These are phyloP conservation scores for Drosophila fulvimacula DNA, from an alignment of 2,888 invertebrate genomes.

Conservation along the genomic window DNA sequence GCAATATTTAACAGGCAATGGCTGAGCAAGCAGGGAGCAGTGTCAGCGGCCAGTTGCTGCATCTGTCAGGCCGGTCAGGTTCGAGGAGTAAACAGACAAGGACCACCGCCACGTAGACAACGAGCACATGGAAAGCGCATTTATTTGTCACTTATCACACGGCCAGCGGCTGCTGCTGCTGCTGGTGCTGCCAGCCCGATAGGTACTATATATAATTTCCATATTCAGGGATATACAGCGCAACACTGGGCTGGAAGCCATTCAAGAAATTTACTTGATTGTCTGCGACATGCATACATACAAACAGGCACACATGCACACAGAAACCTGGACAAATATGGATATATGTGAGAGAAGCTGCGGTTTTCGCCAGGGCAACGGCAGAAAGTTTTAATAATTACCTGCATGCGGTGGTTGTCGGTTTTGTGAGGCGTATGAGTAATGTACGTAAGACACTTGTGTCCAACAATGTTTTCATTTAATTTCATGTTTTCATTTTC, in stretches of 20 bases:
- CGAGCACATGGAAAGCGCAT: conserved; percentile 70
- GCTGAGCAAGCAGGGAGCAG: conserved; percentile 7
- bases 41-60: conserved; percentile 31
- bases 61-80: conserved; percentile 59
- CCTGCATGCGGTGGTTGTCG: conserved; percentile 71
- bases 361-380: conserved; percentile 50
- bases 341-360: conserved; percentile 32
- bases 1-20: conserved; percentile 68
- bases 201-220: conserved; percentile 78
- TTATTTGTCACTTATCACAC: conserved; percentile 80
- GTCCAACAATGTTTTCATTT: conserved; percentile 76
- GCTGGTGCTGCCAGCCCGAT: conserved; percentile 38
- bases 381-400: conserved; percentile 75
- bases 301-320: conserved; percentile 6
- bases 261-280: conserved; percentile 75
- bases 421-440: conserved; percentile 58
- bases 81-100: conserved; percentile 56
- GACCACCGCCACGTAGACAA: conserved; percentile 46
- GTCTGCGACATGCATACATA: conserved; percentile 42
- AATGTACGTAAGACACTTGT: conserved; percentile 64
- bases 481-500: conserved; percentile 79
- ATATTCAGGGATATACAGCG: conserved; percentile 31
- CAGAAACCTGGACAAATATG: conserved; percentile 26
- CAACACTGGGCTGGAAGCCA: conserved; percentile 29
- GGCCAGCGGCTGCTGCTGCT: conserved; percentile 25